A percentile compares a stretch with the other conserved stretches of the same genome.
Conservation (phyloP, 2,113 vertebrate species). For the Tenrec ecaudatus region DNA sequence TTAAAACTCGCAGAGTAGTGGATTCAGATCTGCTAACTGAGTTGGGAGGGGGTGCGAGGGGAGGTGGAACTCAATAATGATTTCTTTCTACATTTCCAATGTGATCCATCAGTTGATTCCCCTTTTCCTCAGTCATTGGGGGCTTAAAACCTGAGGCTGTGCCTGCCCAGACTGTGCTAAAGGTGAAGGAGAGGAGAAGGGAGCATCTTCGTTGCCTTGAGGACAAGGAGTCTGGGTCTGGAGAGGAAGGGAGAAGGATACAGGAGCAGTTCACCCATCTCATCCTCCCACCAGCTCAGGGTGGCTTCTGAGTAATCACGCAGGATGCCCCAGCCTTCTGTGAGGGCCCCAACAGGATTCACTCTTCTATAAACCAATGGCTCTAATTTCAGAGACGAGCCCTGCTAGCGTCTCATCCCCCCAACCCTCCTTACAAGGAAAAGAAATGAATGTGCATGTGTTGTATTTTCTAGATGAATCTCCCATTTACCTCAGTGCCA, state of each 20-base stretch:
- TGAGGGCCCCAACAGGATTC: rapidly evolving
- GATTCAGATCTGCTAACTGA: neutral
- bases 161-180: neutral
- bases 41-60: too few relatives aligned
- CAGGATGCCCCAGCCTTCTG: rapidly evolving
- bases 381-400: rapidly evolving
- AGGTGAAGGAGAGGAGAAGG: neutral
- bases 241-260: rapidly evolving
- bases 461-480: neutral
- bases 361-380: rapidly evolving
- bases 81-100: slow-evolving; percentile 64
- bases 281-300: rapidly evolving
- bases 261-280: rapidly evolving
- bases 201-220: neutral
- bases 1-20: slow-evolving; percentile 43
- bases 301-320: neutral
- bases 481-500: neutral
- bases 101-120: slow-evolving; percentile 24
- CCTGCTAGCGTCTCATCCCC: neutral
- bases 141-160: neutral
- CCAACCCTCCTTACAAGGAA: neutral
- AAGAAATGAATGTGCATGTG: rapidly evolving
- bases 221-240: neutral
- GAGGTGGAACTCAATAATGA: neutral
- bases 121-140: slow-evolving; percentile 28